Base-by-base conservation (phyloP, 2,888 invertebrate species). In the Tortricodes alternella region DNA sequence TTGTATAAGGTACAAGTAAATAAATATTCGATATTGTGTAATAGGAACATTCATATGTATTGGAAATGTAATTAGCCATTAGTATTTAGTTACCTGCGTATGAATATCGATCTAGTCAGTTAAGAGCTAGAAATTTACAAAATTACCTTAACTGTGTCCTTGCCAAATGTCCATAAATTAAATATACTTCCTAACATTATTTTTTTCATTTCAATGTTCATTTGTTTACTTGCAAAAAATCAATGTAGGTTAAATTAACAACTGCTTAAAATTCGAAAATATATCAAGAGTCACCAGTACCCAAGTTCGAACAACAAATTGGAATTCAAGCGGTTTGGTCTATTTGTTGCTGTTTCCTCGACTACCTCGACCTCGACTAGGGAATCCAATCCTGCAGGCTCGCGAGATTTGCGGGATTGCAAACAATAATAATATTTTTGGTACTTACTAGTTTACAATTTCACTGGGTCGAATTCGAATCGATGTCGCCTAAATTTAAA, bases 31-130 rank as follows among this genome's bases (percentile, higher is more conserved):
- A 24, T 48, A 39, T 53, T 19, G 8, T 23, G 39, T 39, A 27
- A 24, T 34, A 44, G 15, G 3, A 46, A 39, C 21, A 11, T 13
- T 41, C 24, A 34, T 37, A 24, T 23, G 16, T 39, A 53, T 49
- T 23, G 18, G 11, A 56, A 38, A 27, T 55, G 43, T 55, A 49
- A 43, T 44, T 37, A 49, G 44, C n/a, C 11, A 9, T 32, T 11
- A 13, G 32, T 35, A 43, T 18, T 34, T 55, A 49, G 48, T 43
- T 35, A 29, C 35, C 23, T 50, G 62, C 63, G 64, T 67, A 63
- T 63, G 61, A 66, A 65, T 73, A 62, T 53, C 35, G 44, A 61
- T 76, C 76, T 76, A 76, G 76, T 77, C 76, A 74, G 64, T 63
- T 63, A 68, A 63, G 66, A 69, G 63, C 60, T 59, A 64, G 41